These are phyloP conservation scores for Meteorus colon DNA, from an alignment of 2,888 invertebrate species.

Conservation along the genomic window DNA sequence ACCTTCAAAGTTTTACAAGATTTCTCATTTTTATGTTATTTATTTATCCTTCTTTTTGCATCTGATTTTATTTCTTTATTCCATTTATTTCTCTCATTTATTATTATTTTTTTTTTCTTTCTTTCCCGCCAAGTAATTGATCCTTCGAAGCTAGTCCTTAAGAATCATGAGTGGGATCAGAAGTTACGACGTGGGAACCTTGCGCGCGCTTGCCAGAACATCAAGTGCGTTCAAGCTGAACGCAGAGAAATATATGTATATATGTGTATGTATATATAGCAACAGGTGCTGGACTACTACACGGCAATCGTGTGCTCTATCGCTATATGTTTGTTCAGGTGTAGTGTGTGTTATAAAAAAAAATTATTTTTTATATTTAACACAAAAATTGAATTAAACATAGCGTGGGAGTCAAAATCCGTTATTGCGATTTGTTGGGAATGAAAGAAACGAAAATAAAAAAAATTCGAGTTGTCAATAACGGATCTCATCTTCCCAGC, in stretches of 20 bases:
- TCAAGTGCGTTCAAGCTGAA: conserved; percentile 36
- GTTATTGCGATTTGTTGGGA: background rate
- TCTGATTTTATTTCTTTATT: background rate
- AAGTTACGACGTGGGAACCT: conserved; percentile 36
- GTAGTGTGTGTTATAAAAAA: background rate
- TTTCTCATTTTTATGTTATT: background rate
- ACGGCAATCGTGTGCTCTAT: conserved; percentile 6
- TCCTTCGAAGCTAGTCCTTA: conserved; percentile 27
- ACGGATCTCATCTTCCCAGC: background rate
- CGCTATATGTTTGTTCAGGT: background rate
- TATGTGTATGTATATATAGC: conserved; percentile 30
- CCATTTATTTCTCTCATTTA: background rate
- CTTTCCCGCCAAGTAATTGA: conserved; percentile 28
- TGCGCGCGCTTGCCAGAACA: conserved; percentile 20
- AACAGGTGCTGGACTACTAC: conserved; percentile 22
- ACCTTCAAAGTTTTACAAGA: conserved; percentile 16
- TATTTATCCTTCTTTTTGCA: background rate
- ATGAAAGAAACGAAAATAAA: background rate
- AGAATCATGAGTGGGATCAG: conserved; percentile 31
- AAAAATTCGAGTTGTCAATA: background rate
- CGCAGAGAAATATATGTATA: conserved; percentile 18
- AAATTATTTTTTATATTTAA: background rate
- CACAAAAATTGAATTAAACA: background rate
- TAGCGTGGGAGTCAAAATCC: background rate
- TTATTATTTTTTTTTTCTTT: conserved; percentile 9